Evolutionary conservation across 2,888 invertebrate species (phyloP).

Genomic region (Diadromus collaris): DNA sequence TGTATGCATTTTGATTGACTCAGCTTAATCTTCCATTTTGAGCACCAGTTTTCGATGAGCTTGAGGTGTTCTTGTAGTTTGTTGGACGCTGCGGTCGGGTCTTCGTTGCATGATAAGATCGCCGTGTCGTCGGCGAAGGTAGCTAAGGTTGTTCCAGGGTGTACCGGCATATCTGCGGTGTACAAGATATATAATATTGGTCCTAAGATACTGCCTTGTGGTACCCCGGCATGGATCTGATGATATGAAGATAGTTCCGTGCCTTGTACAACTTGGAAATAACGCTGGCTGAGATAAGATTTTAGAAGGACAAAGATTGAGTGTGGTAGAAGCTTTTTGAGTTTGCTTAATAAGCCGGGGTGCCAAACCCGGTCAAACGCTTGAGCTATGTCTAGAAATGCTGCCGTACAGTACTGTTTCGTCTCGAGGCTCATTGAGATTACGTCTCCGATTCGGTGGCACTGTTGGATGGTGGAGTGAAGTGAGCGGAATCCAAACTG

Average conservation of each 20-base stretch:
- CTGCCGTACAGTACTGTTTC: constrained; percentile 59
- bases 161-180: constrained; percentile 20
- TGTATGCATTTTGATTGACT: constrained; percentile 64
- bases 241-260: neutral
- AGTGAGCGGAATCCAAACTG: constrained; percentile 9
- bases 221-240: neutral
- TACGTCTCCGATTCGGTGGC: constrained; percentile 53
- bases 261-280: neutral
- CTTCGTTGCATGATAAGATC: neutral
- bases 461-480: constrained; percentile 52
- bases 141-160: neutral
- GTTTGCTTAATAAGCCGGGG: constrained; percentile 60
- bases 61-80: neutral
- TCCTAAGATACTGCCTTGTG: constrained; percentile 23
- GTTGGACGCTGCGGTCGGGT: neutral
- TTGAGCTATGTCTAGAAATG: constrained; percentile 61
- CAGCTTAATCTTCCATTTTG: constrained; percentile 64
- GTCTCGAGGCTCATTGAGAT: constrained; percentile 58
- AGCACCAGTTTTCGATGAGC: constrained; percentile 53
- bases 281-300: neutral
- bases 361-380: constrained; percentile 66
- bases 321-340: constrained; percentile 53
- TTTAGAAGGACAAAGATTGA: constrained; percentile 42
- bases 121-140: constrained; percentile 44
- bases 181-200: constrained; percentile 19